phyloP scores from a whole-genome alignment of 2,113 vertebrate genomes.

The Gallinago undulata region DNA sequence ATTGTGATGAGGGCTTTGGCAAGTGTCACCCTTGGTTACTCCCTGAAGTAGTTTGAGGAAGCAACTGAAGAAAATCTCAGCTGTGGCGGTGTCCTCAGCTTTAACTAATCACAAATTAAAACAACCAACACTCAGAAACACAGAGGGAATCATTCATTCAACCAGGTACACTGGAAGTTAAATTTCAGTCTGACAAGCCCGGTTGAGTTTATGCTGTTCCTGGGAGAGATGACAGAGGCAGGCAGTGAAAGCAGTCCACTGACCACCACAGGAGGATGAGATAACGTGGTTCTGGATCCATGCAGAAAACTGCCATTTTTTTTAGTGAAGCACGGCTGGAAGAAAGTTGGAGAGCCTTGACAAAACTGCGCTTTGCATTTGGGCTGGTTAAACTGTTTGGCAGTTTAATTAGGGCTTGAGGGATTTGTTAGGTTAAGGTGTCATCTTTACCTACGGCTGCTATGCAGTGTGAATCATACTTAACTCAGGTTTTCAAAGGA shows the following conservation, averaged over 20 bases:
- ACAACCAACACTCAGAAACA: background rate
- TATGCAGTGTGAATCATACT: too few species aligned
- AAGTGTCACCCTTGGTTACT: background rate
- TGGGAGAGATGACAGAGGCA: background rate
- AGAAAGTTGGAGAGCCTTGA: background rate
- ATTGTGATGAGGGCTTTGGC: background rate
- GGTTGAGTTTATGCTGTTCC: background rate
- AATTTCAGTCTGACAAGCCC: background rate
- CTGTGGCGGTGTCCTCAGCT: background rate
- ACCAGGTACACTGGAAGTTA: background rate
- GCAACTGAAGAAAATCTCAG: background rate
- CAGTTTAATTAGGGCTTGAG: background rate
- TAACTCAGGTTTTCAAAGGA: background rate
- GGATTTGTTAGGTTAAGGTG: background rate
- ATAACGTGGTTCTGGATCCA: background rate
- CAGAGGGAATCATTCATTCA: background rate
- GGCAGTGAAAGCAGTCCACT: background rate
- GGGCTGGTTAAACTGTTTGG: background rate
- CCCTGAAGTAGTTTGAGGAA: background rate
- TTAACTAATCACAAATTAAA: background rate
- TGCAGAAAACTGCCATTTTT: background rate
- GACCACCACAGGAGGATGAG: rapidly evolving
- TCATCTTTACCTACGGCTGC: background rate
- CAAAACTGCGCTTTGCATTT: background rate
- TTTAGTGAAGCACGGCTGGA: background rate